phyloP scores from a whole-genome alignment of 2,113 vertebrate species.

The Tupaia chinensis region DNA sequence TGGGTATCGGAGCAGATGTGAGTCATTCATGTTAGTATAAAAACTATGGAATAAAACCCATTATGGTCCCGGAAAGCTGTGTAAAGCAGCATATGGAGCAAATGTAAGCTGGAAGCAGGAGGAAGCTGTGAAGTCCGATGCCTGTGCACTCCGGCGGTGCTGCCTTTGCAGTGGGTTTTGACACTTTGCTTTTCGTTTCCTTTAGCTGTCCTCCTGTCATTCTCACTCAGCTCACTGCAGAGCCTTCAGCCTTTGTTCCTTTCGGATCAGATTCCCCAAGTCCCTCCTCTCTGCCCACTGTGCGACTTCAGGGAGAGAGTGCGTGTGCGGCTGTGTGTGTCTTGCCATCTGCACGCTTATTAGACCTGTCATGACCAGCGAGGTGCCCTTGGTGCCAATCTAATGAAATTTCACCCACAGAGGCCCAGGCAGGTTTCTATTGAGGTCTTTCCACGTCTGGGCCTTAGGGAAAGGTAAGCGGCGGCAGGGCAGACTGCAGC shows the following conservation, averaged over 20 bases:
- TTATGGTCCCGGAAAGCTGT: constrained; percentile 84
- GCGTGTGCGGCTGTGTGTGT: background rate
- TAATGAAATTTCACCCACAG: constrained; percentile 37
- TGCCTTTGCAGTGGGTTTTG: constrained; percentile 73
- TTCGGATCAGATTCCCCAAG: constrained; percentile 72
- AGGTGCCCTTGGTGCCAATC: background rate
- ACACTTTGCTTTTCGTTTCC: constrained; percentile 71
- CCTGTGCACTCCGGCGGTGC: constrained; percentile 72
- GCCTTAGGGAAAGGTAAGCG: background rate
- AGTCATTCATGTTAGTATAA: constrained; percentile 84
- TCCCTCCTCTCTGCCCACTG: constrained; percentile 70
- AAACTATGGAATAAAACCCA: constrained; percentile 83
- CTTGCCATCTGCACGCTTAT: constrained; percentile 43
- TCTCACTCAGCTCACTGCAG: constrained; percentile 70
- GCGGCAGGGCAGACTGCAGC: background rate
- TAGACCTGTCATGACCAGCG: constrained; percentile 6
- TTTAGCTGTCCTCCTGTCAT: constrained; percentile 74
- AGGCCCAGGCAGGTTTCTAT: background rate
- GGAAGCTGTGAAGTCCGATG: constrained; percentile 72
- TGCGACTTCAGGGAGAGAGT: background rate
- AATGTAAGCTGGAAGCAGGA: constrained; percentile 81
- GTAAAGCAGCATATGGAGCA: constrained; percentile 85
- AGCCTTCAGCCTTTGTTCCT: constrained; percentile 78
- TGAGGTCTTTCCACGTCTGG: background rate
- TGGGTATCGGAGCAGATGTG: constrained; percentile 86